phyloP scores from a whole-genome alignment of 2,113 vertebrate species.

The Protobothrops mucrosquamatus region DNA sequence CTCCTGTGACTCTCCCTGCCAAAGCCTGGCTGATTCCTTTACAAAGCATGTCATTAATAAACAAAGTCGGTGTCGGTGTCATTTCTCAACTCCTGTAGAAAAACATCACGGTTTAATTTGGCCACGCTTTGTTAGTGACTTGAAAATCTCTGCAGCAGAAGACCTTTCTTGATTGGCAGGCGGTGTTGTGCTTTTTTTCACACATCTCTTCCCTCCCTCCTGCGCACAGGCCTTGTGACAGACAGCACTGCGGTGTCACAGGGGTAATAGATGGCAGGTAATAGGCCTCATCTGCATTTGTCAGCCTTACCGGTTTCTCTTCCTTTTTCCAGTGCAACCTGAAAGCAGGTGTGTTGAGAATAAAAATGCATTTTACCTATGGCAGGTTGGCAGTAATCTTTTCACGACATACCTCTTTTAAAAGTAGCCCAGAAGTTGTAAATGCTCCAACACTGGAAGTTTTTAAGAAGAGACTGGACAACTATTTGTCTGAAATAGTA shows the following conservation, averaged over 20 bases:
- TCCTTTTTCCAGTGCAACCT: slow-evolving; percentile 37
- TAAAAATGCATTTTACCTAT: slow-evolving; percentile 70
- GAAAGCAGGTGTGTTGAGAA: slow-evolving; percentile 64
- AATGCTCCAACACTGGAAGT: no score
- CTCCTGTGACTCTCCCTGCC: background rate
- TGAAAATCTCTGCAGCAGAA: slow-evolving; percentile 46
- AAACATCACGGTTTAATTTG: slow-evolving; percentile 25
- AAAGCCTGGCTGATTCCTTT: background rate
- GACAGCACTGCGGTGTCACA: slow-evolving; percentile 50
- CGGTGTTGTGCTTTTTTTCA: slow-evolving; percentile 5
- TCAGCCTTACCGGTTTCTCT: slow-evolving; percentile 8
- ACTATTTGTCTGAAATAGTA: no score
- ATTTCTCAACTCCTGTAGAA: background rate
- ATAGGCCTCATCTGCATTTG: slow-evolving; percentile 67
- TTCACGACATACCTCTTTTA: slow-evolving; percentile 59
- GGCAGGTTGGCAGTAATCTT: slow-evolving; percentile 71
- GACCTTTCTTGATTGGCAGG: slow-evolving; percentile 52
- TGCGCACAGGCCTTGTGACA: slow-evolving; percentile 51
- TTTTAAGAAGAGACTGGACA: no score
- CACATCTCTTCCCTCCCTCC: background rate
- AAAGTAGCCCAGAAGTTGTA: no score
- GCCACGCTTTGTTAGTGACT: slow-evolving; percentile 36
- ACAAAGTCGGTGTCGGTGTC: background rate
- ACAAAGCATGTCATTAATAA: background rate
- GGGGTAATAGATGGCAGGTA: slow-evolving; percentile 63